phyloP scores from a whole-genome alignment of 1,140 invertebrate genomes.

The Belonocnema kinseyi region DNA sequence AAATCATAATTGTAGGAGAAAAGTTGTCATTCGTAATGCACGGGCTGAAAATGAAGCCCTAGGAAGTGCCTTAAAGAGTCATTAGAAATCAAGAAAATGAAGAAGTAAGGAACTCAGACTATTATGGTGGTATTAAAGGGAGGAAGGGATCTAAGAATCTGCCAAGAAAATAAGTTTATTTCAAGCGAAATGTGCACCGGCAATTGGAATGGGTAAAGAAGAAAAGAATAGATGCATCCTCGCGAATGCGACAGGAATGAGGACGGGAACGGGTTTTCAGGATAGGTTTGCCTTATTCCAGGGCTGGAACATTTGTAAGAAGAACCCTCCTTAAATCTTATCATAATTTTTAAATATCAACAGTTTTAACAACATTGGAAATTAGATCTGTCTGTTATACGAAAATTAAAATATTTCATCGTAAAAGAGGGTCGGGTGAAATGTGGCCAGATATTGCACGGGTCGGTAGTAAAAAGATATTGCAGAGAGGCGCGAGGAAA shows the following conservation, averaged over 20 bases:
- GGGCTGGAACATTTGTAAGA: neutral
- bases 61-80: no score
- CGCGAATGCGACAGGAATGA: conserved; percentile 1
- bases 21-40: no score
- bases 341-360: no score
- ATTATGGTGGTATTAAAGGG: neutral
- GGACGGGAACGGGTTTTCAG: conserved; percentile 22
- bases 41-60: no score
- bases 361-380: no score
- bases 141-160: neutral
- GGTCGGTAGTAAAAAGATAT: neutral
- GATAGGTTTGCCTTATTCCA: neutral
- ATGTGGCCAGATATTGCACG: neutral
- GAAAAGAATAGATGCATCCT: conserved; percentile 17
- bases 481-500: conserved; percentile 3
- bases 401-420: conserved; percentile 13
- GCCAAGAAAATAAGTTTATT: conserved; percentile 5
- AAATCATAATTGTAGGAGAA: no score
- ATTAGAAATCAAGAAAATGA: neutral
- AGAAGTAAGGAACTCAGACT: neutral
- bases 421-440: conserved; percentile 3
- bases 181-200: neutral
- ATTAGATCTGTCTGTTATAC: no score
- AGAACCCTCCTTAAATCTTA: neutral
- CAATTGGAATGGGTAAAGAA: neutral